phyloP scores from a whole-genome alignment of 2,888 invertebrate genomes.

The Dendrolimus pini region DNA sequence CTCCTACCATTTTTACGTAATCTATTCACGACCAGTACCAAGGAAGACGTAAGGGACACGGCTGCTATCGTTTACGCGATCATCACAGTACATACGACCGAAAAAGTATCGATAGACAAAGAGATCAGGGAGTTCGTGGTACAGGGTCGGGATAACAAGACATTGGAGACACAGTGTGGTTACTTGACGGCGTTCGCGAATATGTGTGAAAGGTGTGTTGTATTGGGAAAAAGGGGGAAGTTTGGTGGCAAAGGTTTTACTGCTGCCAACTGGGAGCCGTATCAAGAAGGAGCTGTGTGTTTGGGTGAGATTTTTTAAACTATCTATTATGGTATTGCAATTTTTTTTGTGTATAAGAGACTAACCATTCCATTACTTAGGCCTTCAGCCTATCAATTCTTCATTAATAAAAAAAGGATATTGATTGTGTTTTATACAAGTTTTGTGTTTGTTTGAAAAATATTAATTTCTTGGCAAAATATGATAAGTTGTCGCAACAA shows the following conservation, averaged over 20 bases:
- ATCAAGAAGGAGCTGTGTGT: slow-evolving; percentile 73
- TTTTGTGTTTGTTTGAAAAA: not conserved
- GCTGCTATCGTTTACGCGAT: slow-evolving; percentile 86
- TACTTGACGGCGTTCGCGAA: slow-evolving; percentile 83
- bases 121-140: slow-evolving; percentile 71
- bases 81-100: slow-evolving; percentile 78
- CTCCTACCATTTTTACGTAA: slow-evolving; percentile 80
- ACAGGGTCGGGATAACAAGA: slow-evolving; percentile 73
- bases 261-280: slow-evolving; percentile 75
- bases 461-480: no score
- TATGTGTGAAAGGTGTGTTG: slow-evolving; percentile 81
- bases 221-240: slow-evolving; percentile 52
- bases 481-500: no score
- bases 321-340: not conserved
- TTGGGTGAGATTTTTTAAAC: slow-evolving; percentile 66
- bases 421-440: not conserved
- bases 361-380: no score
- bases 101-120: slow-evolving; percentile 66
- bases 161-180: slow-evolving; percentile 86
- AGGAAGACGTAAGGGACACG: slow-evolving; percentile 85
- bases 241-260: slow-evolving; percentile 64
- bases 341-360: not conserved
- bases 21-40: slow-evolving; percentile 80
- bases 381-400: not conserved
- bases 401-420: not conserved